Base-by-base conservation (phyloP, 2,888 invertebrate genomes). In the Eretmocerus hayati region DNA sequence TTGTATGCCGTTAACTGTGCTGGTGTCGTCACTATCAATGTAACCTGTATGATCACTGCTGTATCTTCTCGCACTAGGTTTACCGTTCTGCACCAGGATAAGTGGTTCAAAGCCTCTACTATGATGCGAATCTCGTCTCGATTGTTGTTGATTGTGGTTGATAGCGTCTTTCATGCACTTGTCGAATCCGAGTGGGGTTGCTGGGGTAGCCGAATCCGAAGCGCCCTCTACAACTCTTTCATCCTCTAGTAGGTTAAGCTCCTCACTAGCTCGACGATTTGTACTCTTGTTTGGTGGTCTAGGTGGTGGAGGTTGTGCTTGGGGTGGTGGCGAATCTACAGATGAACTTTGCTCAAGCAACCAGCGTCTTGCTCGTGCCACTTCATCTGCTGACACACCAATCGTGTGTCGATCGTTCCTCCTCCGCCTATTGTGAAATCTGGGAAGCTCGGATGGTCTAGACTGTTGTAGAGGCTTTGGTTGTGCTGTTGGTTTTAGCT, bases 341-440 rank as follows among this genome's bases (percentile, higher is more conserved):
- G 15, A 22, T 5, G 33, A 42, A 15, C 4, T 22, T 18, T 47
- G 41, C 13, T 60, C 56, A 16, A 87, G 85, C 57, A 89, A 80
- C 62, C 86, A 79, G 48, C 83, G 80, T 38, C 90, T 76, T 1
- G 90, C 90, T 59, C 84, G 81, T 3, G 84, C 87, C 21, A 90
- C 71, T 62, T 90, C 90, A 65, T 87, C 88, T 37, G 80, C 79
- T 32, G 86, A 87, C 16, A 90, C 90, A 39, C 87, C 89, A 19
- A 90, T 86, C 0, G 90, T 90, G 68, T 90, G 88, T 1, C 90
- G 74, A 39, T 79, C 79, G 53, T 81, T 80, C 23, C 85, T 78
- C 55, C 78, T 77, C 47, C 81, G 77, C 9, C 78, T 71, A 1
- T 13, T 5, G 16, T 41, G 30, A 21, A 15, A 31, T 16, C 21